Evolutionary conservation across 2,113 vertebrate species (phyloP).

Genomic region (Strix aluco): DNA sequence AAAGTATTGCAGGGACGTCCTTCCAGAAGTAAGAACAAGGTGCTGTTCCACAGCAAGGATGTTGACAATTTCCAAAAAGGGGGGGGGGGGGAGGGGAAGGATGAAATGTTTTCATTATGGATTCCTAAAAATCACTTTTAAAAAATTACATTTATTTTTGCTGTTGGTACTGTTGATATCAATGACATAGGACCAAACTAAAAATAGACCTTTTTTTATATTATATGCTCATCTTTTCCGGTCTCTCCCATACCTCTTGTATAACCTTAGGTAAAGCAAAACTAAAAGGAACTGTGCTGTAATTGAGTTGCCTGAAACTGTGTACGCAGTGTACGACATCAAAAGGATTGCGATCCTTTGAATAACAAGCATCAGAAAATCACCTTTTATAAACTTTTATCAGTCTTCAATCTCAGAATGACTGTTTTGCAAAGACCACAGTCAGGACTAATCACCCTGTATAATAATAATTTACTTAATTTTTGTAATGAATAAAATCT

Average conservation of each 20-base stretch:
- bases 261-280: slow-evolving; percentile 65
- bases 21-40: background rate
- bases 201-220: background rate
- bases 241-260: slow-evolving; percentile 45
- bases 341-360: background rate
- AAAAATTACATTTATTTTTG: background rate
- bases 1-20: background rate
- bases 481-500: background rate
- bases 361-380: background rate
- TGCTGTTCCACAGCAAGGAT: background rate
- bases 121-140: background rate
- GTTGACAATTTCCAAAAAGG: background rate
- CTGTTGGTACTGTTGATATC: background rate
- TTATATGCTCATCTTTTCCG: slow-evolving; percentile 52
- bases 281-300: background rate
- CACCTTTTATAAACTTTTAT: background rate
- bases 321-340: rapidly evolving
- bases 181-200: background rate
- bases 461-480: background rate
- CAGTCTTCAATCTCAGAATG: background rate
- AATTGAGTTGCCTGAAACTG: background rate
- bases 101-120: background rate
- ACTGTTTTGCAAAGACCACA: background rate
- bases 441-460: background rate
- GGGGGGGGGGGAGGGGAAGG: too few species aligned